These are phyloP conservation scores for Magallana nippona DNA, from an alignment of 2,888 invertebrate genomes.

Conservation along the genomic window DNA sequence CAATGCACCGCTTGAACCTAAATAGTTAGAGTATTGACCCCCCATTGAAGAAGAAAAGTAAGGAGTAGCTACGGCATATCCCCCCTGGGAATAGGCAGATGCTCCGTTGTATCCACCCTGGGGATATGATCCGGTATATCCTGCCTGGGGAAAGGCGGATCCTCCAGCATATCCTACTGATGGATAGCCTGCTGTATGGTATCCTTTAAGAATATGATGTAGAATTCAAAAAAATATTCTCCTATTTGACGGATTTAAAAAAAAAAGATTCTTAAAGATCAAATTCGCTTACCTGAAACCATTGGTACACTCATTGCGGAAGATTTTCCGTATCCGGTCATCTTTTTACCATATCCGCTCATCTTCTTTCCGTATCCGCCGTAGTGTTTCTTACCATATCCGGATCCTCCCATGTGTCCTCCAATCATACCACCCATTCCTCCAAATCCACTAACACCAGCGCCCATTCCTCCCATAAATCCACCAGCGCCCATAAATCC, in stretches of 20 bases:
- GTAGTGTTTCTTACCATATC: conserved; percentile 6
- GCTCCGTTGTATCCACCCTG: no score
- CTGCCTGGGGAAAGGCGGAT: background rate
- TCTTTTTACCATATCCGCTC: background rate
- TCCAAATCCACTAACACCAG: background rate
- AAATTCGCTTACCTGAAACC: background rate
- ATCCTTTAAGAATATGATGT: no score
- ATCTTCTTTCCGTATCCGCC: conserved; percentile 13
- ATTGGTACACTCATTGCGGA: background rate
- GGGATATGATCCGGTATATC: background rate
- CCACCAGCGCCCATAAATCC: background rate
- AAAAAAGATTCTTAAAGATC: no score
- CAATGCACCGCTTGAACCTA: no score
- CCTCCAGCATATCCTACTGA: no score
- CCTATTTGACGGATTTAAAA: no score
- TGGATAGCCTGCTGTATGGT: no score
- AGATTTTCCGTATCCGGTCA: conserved; percentile 14
- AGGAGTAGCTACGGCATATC: background rate
- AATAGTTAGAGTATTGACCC: no score
- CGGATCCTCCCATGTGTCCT: background rate
- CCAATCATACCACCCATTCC: conserved; percentile 5
- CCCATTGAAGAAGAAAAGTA: no score
- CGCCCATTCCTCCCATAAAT: background rate
- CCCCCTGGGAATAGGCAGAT: background rate
- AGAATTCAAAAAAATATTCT: no score